A percentile compares a stretch with the other conserved stretches of the same genome.
These are phyloP conservation scores for Enhydra lutris DNA, from an alignment of 2,113 vertebrate species.

Conservation along the genomic window DNA sequence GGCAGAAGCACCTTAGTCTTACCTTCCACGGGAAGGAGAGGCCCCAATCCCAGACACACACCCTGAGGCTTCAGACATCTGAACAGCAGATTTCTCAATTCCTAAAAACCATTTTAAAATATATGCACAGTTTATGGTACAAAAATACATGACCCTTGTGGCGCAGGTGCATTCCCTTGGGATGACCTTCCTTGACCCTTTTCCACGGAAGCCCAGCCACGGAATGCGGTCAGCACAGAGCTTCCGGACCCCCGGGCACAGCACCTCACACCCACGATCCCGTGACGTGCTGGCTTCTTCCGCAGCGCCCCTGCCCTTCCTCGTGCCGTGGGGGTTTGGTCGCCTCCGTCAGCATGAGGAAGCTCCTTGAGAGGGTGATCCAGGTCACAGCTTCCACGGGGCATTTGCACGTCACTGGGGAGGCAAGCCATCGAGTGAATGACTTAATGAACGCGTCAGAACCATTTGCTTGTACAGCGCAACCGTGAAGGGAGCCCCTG, in stretches of 20 bases:
- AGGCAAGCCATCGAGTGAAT: neutral
- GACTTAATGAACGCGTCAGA: neutral
- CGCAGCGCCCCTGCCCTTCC: accelerated
- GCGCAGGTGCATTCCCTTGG: neutral
- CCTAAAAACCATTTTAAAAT: neutral
- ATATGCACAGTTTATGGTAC: accelerated
- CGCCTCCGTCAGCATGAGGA: accelerated
- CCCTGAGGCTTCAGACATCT: neutral
- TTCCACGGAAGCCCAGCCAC: neutral
- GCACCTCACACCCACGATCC: accelerated
- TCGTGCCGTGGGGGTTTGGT: no score
- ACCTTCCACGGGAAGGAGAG: neutral
- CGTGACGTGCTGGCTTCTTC: accelerated
- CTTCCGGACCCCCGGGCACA: accelerated
- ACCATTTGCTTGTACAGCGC: no score
- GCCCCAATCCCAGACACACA: neutral
- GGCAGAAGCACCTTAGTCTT: neutral
- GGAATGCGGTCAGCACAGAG: accelerated
- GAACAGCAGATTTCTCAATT: accelerated
- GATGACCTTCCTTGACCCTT: neutral
- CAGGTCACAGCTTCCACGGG: no score
- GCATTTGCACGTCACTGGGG: accelerated
- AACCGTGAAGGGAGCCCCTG: neutral
- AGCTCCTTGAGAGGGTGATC: neutral
- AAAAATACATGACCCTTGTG: neutral